phyloP scores from a whole-genome alignment of 2,888 invertebrate species.

The Tholera decimalis region DNA sequence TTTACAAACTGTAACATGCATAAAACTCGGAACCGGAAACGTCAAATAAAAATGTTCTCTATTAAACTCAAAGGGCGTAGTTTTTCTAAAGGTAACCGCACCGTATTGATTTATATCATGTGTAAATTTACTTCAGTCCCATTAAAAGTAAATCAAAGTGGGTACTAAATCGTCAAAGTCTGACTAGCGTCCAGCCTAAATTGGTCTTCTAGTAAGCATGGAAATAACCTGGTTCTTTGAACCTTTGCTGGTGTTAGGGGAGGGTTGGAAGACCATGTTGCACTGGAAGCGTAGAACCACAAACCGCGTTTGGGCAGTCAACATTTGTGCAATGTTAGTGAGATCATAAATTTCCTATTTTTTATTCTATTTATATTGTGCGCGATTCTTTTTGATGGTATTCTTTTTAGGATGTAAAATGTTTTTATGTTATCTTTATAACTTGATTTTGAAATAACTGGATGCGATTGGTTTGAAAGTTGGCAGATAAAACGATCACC shows the following conservation, averaged over 20 bases:
- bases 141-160: slow-evolving; percentile 84
- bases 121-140: slow-evolving; percentile 80
- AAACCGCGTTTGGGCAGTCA: slow-evolving; percentile 73
- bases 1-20: slow-evolving; percentile 7
- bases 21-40: slow-evolving; percentile 37
- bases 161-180: slow-evolving; percentile 82
- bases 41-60: slow-evolving; percentile 52
- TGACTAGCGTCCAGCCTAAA: slow-evolving; percentile 57
- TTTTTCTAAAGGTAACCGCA: slow-evolving; percentile 59
- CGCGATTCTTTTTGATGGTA: slow-evolving; percentile 60
- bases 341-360: slow-evolving; percentile 68
- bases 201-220: slow-evolving; percentile 38
- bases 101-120: slow-evolving; percentile 81
- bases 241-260: slow-evolving; percentile 41
- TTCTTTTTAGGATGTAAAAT: slow-evolving; percentile 49
- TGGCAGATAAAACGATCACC: neutral
- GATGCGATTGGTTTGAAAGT: slow-evolving; percentile 7
- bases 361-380: slow-evolving; percentile 62
- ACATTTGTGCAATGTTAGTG: slow-evolving; percentile 70
- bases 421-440: slow-evolving; percentile 36
- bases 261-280: slow-evolving; percentile 11
- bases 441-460: slow-evolving; percentile 18
- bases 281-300: slow-evolving; percentile 68
- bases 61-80: slow-evolving; percentile 55
- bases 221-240: slow-evolving; percentile 9